phyloP scores from a whole-genome alignment of 2,888 invertebrate genomes.

The Platerodrilus igneus region DNA sequence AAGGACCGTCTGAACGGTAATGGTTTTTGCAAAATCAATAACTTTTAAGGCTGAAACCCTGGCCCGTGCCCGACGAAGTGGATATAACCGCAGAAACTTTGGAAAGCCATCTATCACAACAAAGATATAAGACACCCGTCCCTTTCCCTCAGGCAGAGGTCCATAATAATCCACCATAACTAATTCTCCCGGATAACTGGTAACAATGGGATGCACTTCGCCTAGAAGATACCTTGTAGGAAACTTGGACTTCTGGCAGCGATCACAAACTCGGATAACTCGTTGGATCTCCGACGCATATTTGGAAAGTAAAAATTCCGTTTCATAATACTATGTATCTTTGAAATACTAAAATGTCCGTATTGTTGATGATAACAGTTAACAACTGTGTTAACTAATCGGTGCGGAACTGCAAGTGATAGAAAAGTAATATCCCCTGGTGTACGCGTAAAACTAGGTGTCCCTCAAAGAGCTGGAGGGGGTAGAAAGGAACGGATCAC shows the following conservation, averaged over 20 bases:
- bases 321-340: conserved; percentile 9
- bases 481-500: too few relatives aligned
- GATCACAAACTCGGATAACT: conserved; percentile 14
- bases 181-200: conserved; percentile 18
- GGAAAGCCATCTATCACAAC: conserved; percentile 29
- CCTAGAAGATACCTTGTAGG: conserved; percentile 1
- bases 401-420: too few relatives aligned
- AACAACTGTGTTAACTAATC: neutral
- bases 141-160: conserved; percentile 21
- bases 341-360: conserved; percentile 12
- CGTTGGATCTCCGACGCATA: conserved; percentile 2
- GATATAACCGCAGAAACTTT: conserved; percentile 29
- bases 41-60: conserved; percentile 14
- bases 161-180: conserved; percentile 25
- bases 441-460: too few relatives aligned
- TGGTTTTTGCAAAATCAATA: conserved; percentile 8
- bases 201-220: conserved; percentile 10
- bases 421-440: too few relatives aligned
- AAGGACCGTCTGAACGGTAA: neutral
- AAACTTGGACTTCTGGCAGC: conserved; percentile 20
- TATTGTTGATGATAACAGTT: conserved; percentile 2
- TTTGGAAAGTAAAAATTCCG: conserved; percentile 5
- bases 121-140: conserved; percentile 25
- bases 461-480: too few relatives aligned
- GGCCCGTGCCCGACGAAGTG: conserved; percentile 24